A percentile compares a stretch with the other conserved stretches of the same genome.
Conservation (phyloP, 2,888 invertebrate genomes). For the Aphrophora alni region DNA sequence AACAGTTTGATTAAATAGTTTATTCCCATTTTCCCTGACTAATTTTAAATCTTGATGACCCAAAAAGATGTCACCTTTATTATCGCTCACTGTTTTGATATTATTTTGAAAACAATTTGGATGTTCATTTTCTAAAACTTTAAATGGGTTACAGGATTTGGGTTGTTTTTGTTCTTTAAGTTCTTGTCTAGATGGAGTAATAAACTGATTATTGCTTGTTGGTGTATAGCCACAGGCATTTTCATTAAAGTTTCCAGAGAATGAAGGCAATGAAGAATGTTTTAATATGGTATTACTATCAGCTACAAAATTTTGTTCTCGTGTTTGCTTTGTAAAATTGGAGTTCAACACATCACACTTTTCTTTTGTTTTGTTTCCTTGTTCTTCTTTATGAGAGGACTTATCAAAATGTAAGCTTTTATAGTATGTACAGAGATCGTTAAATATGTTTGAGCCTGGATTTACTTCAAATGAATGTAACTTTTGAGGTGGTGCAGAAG, state of each 20-base stretch:
- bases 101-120: neutral
- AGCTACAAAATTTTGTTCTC: neutral
- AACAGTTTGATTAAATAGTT: neutral
- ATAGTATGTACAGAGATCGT: neutral
- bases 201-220: neutral
- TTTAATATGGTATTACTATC: neutral
- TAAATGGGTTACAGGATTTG: neutral
- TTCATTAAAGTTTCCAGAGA: neutral
- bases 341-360: neutral
- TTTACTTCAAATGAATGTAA: neutral
- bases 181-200: neutral
- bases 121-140: neutral
- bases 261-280: neutral
- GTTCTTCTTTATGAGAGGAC: neutral
- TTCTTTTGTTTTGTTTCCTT: neutral
- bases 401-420: neutral
- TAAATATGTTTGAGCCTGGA: neutral
- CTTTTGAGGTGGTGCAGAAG: neutral
- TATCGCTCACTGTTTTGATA: neutral
- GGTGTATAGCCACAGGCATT: neutral
- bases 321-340: neutral
- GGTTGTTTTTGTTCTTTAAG: neutral
- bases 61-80: neutral
- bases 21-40: too few relatives aligned
- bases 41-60: neutral